Conservation (phyloP, 2,113 vertebrate species). For the Pipra filicauda region DNA sequence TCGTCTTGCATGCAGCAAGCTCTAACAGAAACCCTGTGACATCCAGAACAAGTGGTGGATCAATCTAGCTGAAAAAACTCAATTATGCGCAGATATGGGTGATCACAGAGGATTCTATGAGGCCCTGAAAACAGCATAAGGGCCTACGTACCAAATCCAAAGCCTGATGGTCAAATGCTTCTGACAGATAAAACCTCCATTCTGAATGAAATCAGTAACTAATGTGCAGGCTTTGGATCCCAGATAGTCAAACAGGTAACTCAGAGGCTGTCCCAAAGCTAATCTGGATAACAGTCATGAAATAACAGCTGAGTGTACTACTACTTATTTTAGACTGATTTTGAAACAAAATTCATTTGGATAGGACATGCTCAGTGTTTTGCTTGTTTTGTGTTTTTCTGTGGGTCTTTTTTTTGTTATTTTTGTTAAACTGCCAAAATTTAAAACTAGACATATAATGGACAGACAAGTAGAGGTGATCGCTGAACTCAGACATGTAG, state of each 20-base stretch:
- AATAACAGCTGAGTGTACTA: not conserved
- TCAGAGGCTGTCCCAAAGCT: not conserved
- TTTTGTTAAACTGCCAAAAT: not conserved
- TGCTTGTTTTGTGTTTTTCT: not conserved
- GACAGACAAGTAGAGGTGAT: not conserved
- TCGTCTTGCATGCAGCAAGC: no score
- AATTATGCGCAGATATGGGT: no score
- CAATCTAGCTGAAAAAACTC: no score
- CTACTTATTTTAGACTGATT: not conserved
- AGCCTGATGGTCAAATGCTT: no score
- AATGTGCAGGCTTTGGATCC: not conserved
- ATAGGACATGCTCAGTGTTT: not conserved
- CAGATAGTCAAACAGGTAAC: not conserved
- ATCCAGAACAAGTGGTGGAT: no score
- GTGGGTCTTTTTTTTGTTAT: not conserved
- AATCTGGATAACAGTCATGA: accelerated
- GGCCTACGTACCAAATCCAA: no score
- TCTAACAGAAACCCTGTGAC: no score
- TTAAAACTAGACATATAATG: not conserved
- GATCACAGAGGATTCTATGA: no score
- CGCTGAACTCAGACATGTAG: not conserved
- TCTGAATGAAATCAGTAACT: no score
- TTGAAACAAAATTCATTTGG: not conserved
- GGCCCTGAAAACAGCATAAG: no score
- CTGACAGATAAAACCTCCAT: no score